Evolutionary conservation across 2,113 vertebrate genomes (phyloP).

Genomic region (Oryzias woworae): DNA sequence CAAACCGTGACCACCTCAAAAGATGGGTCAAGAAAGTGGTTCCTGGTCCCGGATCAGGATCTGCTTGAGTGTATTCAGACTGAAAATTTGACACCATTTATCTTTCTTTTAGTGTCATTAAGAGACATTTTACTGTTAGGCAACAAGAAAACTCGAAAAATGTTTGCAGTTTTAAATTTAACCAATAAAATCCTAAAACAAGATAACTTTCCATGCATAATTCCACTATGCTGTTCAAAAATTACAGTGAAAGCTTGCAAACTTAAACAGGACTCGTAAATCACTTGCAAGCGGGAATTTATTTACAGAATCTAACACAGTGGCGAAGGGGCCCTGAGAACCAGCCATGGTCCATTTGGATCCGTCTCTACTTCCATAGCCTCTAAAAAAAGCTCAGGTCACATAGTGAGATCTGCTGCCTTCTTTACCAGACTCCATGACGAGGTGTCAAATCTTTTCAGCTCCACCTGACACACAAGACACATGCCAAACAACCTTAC

Average conservation of each 20-base stretch:
- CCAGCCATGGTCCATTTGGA: constrained; percentile 49
- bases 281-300: constrained; percentile 15
- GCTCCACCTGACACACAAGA: constrained; percentile 66
- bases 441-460: constrained; percentile 70
- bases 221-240: background rate
- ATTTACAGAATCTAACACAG: constrained; percentile 17
- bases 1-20: no score
- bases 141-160: no score
- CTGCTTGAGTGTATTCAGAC: no score
- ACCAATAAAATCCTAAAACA: no score
- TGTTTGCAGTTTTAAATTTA: no score
- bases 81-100: no score
- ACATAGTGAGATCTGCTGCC: constrained; percentile 66
- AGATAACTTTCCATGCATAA: no score
- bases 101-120: no score
- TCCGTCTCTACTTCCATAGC: constrained; percentile 48
- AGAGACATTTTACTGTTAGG: no score
- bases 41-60: no score
- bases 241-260: background rate
- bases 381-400: constrained; percentile 70
- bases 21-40: no score
- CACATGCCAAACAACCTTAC: constrained; percentile 59
- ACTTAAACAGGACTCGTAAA: constrained; percentile 13
- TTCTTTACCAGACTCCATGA: constrained; percentile 68
- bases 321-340: constrained; percentile 28